Percentiles rank a stretch among this genome's conserved stretches.
Conservation (phyloP, 64 coral and sea anemone genomes). For the Montipora efflorescens region DNA sequence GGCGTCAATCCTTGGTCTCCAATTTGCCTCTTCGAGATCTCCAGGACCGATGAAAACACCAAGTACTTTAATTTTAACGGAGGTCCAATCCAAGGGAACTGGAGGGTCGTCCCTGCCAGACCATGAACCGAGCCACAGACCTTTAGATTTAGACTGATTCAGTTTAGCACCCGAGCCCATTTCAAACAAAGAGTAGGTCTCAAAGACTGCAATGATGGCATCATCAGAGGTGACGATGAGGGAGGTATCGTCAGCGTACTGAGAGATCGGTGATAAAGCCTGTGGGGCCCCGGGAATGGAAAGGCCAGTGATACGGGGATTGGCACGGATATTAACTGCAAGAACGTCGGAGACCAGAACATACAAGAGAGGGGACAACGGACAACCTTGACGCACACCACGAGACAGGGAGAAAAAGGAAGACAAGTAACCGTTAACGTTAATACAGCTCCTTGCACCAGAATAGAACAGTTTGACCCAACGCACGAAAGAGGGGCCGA, state of each 20-base stretch:
- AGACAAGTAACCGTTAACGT: conserved; percentile 20
- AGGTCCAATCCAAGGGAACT: not conserved
- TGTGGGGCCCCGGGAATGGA: not conserved
- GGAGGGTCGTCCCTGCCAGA: conserved; percentile 19
- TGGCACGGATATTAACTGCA: not conserved
- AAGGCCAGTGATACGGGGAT: not conserved
- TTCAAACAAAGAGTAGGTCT: conserved; percentile 31
- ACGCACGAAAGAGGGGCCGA: conserved; percentile 32
- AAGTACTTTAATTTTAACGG: not conserved
- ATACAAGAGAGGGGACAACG: conserved; percentile 9
- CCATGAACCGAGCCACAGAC: conserved; percentile 56
- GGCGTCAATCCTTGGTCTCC: not conserved
- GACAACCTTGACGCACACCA: conserved; percentile 39
- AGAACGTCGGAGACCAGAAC: not conserved
- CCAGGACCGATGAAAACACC: conserved; percentile 25
- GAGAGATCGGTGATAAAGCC: not conserved
- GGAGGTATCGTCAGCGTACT: conserved; percentile 63
- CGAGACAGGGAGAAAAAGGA: conserved; percentile 21
- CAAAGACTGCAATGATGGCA: conserved; percentile 7
- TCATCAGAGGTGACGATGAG: not conserved
- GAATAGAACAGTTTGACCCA: conserved; percentile 5
- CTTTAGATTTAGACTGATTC: conserved; percentile 37
- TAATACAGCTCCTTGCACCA: not conserved
- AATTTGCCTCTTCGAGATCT: not conserved
- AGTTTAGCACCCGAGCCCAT: conserved; percentile 6